These are phyloP conservation scores for Trissolcus japonicus DNA, from an alignment of 2,888 invertebrate genomes.

Conservation along the genomic window DNA sequence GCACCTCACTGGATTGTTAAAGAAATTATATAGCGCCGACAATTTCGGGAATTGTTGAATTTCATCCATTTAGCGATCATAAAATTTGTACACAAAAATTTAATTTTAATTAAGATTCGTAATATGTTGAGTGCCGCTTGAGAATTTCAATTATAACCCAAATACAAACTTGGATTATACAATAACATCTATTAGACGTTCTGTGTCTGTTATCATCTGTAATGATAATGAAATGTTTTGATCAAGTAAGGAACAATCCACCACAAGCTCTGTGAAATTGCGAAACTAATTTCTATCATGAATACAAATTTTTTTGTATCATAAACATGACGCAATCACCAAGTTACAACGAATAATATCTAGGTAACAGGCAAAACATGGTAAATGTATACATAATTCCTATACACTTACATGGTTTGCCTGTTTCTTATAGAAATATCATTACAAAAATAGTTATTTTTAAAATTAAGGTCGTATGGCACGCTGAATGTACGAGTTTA, in stretches of 20 bases:
- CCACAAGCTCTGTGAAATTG: not conserved
- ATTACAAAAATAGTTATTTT: too few species aligned
- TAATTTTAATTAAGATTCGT: slow-evolving; percentile 21
- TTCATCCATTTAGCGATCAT: too few species aligned
- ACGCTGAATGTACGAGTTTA: too few species aligned
- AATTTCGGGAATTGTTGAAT: too few species aligned
- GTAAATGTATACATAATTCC: too few species aligned
- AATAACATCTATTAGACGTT: slow-evolving; percentile 10
- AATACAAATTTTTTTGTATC: not conserved
- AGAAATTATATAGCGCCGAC: too few species aligned
- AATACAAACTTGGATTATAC: slow-evolving; percentile 9
- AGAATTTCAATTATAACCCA: slow-evolving; percentile 23
- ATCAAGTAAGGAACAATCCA: not conserved
- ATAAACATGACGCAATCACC: not conserved
- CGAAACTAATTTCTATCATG: not conserved
- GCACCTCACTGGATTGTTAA: too few species aligned
- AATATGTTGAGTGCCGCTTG: slow-evolving; percentile 19
- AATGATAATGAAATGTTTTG: slow-evolving; percentile 1
- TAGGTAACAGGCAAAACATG: too few species aligned
- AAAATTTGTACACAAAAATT: not conserved
- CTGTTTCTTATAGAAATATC: too few species aligned
- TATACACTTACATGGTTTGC: too few species aligned
- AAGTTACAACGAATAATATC: too few species aligned
- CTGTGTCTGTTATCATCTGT: not conserved
- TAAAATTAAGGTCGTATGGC: too few species aligned